A percentile compares a stretch with the other conserved stretches of the same genome.
Conservation (phyloP, 2,888 invertebrate genomes). For the Pasiphila rectangulata region DNA sequence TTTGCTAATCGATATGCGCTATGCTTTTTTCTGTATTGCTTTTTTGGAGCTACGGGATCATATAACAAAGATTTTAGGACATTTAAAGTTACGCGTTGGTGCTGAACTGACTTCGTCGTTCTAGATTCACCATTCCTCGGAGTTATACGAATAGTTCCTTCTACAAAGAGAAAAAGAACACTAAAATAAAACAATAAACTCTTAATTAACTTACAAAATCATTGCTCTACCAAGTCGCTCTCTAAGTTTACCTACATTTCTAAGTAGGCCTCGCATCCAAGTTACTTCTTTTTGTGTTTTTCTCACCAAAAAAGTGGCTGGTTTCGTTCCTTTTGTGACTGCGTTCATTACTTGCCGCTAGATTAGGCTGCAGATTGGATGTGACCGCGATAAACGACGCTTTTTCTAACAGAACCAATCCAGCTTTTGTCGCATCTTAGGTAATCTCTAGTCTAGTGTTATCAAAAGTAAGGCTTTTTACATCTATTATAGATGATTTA, state of each 20-base stretch:
- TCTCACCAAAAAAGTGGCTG: slow-evolving; percentile 39
- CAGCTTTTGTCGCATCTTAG: slow-evolving; percentile 10
- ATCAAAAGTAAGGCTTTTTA: no score
- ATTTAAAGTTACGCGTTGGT: no score
- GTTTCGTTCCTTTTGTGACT: slow-evolving; percentile 38
- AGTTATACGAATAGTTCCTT: no score
- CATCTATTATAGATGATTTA: no score
- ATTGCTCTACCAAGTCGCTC: slow-evolving; percentile 23
- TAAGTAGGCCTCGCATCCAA: slow-evolving; percentile 49
- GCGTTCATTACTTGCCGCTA: slow-evolving; percentile 50
- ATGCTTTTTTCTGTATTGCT: slow-evolving; percentile 19
- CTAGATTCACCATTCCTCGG: no score
- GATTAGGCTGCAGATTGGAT: slow-evolving; percentile 47
- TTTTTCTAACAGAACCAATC: slow-evolving; percentile 20
- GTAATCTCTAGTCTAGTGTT: slow-evolving; percentile 6
- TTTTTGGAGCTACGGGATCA: neutral
- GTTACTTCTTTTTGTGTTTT: slow-evolving; percentile 35
- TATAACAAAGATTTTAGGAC: neutral
- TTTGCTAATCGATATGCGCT: slow-evolving; percentile 31
- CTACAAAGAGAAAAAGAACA: neutral
- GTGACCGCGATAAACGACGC: slow-evolving; percentile 37
- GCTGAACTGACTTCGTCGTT: no score
- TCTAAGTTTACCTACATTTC: slow-evolving; percentile 47
- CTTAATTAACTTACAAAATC: neutral
- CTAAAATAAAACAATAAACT: no score